Evolutionary conservation across 2,113 vertebrate species (phyloP), one percentile per base, ranked within the genome.

Genomic region (Lota lota): DNA sequence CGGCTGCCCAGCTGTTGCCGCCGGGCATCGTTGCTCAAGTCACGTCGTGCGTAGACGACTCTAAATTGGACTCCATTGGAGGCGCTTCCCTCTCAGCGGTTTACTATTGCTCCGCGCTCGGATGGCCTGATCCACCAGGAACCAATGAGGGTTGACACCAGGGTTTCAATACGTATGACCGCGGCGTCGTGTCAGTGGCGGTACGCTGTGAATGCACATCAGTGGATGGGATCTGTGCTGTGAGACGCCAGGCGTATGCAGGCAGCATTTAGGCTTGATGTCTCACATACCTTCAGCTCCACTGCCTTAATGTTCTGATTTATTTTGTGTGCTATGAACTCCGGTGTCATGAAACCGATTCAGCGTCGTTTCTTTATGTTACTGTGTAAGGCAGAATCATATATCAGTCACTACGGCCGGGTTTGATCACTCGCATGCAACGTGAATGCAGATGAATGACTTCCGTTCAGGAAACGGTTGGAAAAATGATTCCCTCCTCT

Each of bases 401-500:
- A 70, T 68, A 58, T 64, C 63, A 68, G 68, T 68, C 70, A 15
- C 80, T 78, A 86, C 83, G 75, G 70, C 28, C 28, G 28, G 28
- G 28, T 33, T 83, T 74, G 84, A 83, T 85, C 70, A 72, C 71
- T 75, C 73, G 64, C 74, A 68, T 67, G 36, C 68, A 69, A 75
- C 69, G 77, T 47, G 64, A 79, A 72, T 81, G 74, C 72, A 75
- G 80, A 80, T 77, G 60, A 76, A 87, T 75, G 78, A 14, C 40
- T 47, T 12, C 40, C 40, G 10, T 8, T 47, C 12, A 47, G 40
- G 40, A 47, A 47, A 75, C 71, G 60, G 53, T 50, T 72, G 71
- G 69, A 81, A 76, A 83, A 80, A 72, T 70, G 0, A 57, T 57
- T 63, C 53, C 72, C 28, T 68, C 28, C 66, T 66, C 60, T 66